phyloP scores from a whole-genome alignment of 2,888 invertebrate species.

The Eupeodes latifasciatus region DNA sequence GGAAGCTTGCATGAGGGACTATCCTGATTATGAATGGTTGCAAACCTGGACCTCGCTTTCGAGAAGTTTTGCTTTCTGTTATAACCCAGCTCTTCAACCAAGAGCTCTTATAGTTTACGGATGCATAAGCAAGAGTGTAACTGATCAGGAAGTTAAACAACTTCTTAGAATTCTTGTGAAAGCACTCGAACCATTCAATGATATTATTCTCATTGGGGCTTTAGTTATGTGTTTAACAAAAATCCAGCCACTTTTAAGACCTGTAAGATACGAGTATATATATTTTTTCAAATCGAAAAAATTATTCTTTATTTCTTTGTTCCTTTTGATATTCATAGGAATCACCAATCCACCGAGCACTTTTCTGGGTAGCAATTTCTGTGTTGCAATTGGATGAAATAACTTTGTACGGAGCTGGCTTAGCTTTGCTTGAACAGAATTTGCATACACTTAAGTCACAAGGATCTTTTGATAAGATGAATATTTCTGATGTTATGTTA shows the following conservation, averaged over 20 bases:
- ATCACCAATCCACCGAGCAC: slow-evolving; percentile 95
- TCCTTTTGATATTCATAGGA: slow-evolving; percentile 85
- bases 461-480: slow-evolving; percentile 95
- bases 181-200: slow-evolving; percentile 96
- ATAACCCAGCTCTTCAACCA: slow-evolving; percentile 98
- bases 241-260: slow-evolving; percentile 94
- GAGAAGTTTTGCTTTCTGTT: slow-evolving; percentile 97
- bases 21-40: slow-evolving; percentile 97
- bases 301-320: slow-evolving; percentile 14
- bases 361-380: slow-evolving; percentile 98
- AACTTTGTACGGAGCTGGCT: slow-evolving; percentile 95
- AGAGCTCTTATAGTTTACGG: slow-evolving; percentile 98
- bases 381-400: slow-evolving; percentile 97
- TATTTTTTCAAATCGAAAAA: slow-evolving; percentile 1
- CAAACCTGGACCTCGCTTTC: slow-evolving; percentile 97
- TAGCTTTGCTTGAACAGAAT: slow-evolving; percentile 97
- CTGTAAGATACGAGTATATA: slow-evolving; percentile 85
- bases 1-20: slow-evolving; percentile 98
- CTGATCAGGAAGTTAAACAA: slow-evolving; percentile 96
- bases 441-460: slow-evolving; percentile 97
- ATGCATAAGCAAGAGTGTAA: slow-evolving; percentile 96
- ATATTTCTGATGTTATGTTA: slow-evolving; percentile 93
- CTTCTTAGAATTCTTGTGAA: slow-evolving; percentile 96
- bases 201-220: slow-evolving; percentile 95
- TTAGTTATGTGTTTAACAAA: slow-evolving; percentile 98